These are phyloP conservation scores for Euwallacea similis DNA, from an alignment of 1,140 invertebrate genomes.

Conservation along the genomic window DNA sequence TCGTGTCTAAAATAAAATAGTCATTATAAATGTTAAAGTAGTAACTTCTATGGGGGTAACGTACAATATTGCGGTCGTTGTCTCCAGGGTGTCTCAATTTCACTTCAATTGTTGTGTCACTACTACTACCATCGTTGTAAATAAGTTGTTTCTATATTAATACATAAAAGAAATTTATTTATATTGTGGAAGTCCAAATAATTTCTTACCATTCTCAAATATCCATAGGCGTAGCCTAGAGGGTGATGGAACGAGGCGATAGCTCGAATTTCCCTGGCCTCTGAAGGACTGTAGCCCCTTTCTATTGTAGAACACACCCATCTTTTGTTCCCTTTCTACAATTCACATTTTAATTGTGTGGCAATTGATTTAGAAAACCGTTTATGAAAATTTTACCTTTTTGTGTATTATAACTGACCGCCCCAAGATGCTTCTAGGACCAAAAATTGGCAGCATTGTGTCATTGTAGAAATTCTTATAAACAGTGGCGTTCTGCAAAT, in stretches of 20 bases:
- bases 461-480: constrained; percentile 73
- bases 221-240: constrained; percentile 81
- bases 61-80: constrained; percentile 77
- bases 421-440: constrained; percentile 79
- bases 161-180: background rate
- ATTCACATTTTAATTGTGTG: background rate
- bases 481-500: constrained; percentile 62
- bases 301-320: constrained; percentile 86
- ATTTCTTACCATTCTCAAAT: constrained; percentile 73
- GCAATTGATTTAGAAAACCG: background rate
- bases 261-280: constrained; percentile 80
- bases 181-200: background rate
- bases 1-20: constrained; percentile 61
- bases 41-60: constrained; percentile 41
- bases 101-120: constrained; percentile 87
- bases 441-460: constrained; percentile 82
- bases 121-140: constrained; percentile 81
- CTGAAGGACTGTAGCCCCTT: constrained; percentile 81
- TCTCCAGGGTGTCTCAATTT: constrained; percentile 83
- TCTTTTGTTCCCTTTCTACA: constrained; percentile 53
- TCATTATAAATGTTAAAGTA: background rate
- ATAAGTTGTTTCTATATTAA: constrained; percentile 77
- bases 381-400: constrained; percentile 55
- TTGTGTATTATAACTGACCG: constrained; percentile 86
- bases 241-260: constrained; percentile 93